These are phyloP conservation scores for Meda fulgida DNA, from an alignment of 2,797 vertebrate species.

Conservation along the genomic window DNA sequence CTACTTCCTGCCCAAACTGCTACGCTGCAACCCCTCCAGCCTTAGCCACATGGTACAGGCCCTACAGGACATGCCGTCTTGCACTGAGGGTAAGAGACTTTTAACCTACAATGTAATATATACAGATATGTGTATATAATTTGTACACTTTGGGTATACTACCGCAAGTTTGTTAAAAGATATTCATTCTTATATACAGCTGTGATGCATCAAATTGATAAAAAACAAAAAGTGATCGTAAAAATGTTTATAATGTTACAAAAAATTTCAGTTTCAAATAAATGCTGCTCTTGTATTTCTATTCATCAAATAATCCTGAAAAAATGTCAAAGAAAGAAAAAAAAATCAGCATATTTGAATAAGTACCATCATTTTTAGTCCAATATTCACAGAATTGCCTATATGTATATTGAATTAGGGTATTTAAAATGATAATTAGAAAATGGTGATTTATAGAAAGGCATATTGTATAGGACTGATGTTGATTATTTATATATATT, in stretches of 20 bases:
- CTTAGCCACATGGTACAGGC: slow-evolving; percentile 89
- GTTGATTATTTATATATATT: too few species aligned
- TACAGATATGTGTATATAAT: neutral
- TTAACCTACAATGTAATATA: neutral
- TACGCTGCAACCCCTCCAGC: slow-evolving; percentile 89
- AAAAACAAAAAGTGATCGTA: neutral
- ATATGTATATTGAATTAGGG: neutral
- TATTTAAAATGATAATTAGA: neutral
- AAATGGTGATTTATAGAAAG: neutral
- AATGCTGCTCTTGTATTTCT: neutral
- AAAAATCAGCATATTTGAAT: too few species aligned
- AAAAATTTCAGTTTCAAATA: too few species aligned
- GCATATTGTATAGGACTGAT: neutral
- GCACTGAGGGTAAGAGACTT: slow-evolving; percentile 64
- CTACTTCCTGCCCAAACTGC: slow-evolving; percentile 91
- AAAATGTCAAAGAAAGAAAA: too few species aligned
- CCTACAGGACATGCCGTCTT: slow-evolving; percentile 75
- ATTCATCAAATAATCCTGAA: neutral
- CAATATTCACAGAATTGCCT: neutral
- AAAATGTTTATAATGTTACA: neutral
- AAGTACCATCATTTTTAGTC: too few species aligned
- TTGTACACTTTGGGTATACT: neutral
- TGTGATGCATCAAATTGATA: neutral
- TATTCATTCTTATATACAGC: neutral
- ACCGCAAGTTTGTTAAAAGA: neutral